Percentiles rank a stretch among this genome's conserved stretches.
Evolutionary conservation across 2,113 vertebrate species (phyloP).

Genomic region (Bucco capensis): DNA sequence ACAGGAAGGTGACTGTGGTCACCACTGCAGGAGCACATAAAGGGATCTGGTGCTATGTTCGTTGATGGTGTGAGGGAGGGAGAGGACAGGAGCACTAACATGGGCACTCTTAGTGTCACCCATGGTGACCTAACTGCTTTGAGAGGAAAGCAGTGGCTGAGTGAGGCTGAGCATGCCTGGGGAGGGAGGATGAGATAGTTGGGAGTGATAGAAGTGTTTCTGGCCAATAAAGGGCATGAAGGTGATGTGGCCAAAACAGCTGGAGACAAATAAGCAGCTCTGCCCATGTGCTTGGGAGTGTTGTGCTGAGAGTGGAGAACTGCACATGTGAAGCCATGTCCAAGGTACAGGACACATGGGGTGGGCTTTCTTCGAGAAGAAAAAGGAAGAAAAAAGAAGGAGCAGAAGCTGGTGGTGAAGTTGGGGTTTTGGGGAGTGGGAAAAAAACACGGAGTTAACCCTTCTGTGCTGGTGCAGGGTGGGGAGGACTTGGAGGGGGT

Average conservation of each 20-base stretch:
- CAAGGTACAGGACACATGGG: not conserved
- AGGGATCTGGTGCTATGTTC: not conserved
- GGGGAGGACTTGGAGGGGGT: not conserved
- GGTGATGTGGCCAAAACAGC: not conserved
- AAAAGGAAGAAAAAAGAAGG: not conserved
- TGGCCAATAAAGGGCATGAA: not conserved
- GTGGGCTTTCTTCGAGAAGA: not conserved
- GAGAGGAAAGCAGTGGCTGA: not conserved
- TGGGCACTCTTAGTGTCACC: not conserved
- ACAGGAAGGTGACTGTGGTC: not conserved
- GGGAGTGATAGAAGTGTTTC: not conserved
- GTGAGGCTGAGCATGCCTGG: not conserved
- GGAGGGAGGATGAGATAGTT: not conserved
- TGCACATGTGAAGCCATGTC: not conserved
- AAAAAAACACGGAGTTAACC: not conserved
- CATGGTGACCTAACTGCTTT: not conserved
- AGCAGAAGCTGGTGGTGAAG: not conserved
- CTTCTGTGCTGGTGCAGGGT: not conserved
- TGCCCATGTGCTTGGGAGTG: rapidly evolving
- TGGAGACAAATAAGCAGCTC: not conserved
- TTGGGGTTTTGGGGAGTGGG: not conserved
- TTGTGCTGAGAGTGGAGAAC: not conserved
- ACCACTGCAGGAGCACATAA: not conserved
- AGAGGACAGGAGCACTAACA: not conserved
- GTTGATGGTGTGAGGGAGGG: not conserved